phyloP scores from a whole-genome alignment of 2,888 invertebrate genomes.

The Conops quadrifasciatus region DNA sequence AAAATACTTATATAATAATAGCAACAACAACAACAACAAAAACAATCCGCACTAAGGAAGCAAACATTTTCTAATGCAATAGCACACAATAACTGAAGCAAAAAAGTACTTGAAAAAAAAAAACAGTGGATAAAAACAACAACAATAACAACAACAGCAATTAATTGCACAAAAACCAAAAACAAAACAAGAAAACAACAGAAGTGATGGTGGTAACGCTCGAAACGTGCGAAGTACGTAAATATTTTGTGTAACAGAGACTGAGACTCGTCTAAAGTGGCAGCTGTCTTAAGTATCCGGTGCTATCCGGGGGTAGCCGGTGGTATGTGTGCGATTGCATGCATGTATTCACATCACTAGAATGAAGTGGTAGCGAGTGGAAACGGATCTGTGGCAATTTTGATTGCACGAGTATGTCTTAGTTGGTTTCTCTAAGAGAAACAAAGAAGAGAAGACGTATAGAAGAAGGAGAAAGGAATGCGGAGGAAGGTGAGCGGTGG shows the following conservation, averaged over 20 bases:
- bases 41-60: too few species aligned
- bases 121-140: slow-evolving; percentile 33
- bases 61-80: too few species aligned
- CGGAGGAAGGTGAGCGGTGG: too few species aligned
- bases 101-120: slow-evolving; percentile 11
- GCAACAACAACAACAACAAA: too few species aligned
- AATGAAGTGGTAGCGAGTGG: not conserved
- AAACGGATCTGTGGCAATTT: not conserved
- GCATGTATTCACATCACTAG: not conserved
- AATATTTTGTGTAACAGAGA: slow-evolving; percentile 56
- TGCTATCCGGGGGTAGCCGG: not conserved
- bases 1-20: too few species aligned
- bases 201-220: slow-evolving; percentile 47
- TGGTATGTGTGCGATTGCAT: slow-evolving; percentile 17
- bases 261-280: slow-evolving; percentile 50
- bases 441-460: too few species aligned
- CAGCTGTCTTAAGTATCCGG: not conserved
- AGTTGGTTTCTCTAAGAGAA: too few species aligned
- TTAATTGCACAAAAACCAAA: slow-evolving; percentile 37
- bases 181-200: slow-evolving; percentile 39
- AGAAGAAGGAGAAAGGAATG: too few species aligned
- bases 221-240: slow-evolving; percentile 59
- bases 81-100: too few species aligned
- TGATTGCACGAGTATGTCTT: too few species aligned
- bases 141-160: slow-evolving; percentile 46